phyloP scores from a whole-genome alignment of 2,113 vertebrate species.

The Apodemus sylvaticus region DNA sequence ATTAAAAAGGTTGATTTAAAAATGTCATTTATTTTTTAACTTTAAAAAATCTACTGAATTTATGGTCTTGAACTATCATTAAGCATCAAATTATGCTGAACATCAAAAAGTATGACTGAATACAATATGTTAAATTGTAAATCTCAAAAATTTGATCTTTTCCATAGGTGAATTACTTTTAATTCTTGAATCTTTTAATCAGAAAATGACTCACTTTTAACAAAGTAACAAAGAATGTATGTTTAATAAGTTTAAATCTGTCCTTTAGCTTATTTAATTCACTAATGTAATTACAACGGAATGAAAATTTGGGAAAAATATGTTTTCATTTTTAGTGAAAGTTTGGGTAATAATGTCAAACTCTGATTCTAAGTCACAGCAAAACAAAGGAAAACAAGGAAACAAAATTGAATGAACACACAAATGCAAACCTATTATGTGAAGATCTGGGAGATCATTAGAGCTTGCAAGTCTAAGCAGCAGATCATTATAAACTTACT shows the following conservation, averaged over 20 bases:
- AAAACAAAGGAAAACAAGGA: constrained; percentile 38
- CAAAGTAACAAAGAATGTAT: background rate
- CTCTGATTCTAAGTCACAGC: background rate
- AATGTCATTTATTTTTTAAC: constrained; percentile 21
- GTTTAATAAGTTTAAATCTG: constrained; percentile 21
- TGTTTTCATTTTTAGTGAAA: constrained; percentile 35
- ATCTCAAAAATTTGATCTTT: constrained; percentile 10
- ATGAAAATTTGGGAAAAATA: background rate
- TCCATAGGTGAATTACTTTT: background rate
- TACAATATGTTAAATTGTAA: background rate
- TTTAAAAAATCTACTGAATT: constrained; percentile 18
- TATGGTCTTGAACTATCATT: background rate
- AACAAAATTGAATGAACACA: background rate
- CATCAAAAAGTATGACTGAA: background rate
- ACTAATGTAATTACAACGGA: background rate
- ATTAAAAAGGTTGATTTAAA: background rate
- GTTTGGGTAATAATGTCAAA: background rate
- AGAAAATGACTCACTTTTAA: background rate
- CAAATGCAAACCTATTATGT: background rate
- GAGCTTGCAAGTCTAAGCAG: background rate
- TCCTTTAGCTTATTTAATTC: background rate
- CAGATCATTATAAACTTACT: background rate
- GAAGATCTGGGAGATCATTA: background rate
- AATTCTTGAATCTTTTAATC: background rate
- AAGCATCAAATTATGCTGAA: background rate